Base-by-base conservation (phyloP, 1,140 invertebrate species). In the Myzus persicae region DNA sequence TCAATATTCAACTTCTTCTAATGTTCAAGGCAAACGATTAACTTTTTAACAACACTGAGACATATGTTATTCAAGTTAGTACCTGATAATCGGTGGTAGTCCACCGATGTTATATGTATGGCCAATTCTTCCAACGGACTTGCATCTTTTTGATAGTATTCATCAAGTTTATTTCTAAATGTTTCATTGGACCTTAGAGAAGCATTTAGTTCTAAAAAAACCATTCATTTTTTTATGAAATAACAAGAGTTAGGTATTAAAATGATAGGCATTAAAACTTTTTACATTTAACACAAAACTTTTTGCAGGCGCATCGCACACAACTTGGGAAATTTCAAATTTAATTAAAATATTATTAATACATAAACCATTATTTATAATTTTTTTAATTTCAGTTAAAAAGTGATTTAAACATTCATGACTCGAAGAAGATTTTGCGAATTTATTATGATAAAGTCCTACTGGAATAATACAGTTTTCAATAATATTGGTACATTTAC, bases 211-310 rank as follows among this genome's bases (percentile, higher is more conserved):
- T 59, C 51, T 40, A 90, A 90, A 59, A 54, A 90, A 24, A 38
- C 46, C 89, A 90, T 90, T 40, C 38, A 38, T 40, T 90, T 90
- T 40, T 67, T 90, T 51, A 59, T 59, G 38, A 59, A 90, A 54
- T n/a, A n/a, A n/a, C n/a, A n/a, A n/a, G n/a, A n/a, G n/a, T n/a
- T n/a, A n/a, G n/a, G n/a, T n/a, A n/a, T n/a, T n/a, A n/a, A n/a
- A n/a, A 76, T 91, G 90, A 42, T 91, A 91, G 9, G 54, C 90
- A 42, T 91, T 91, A 54, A 18, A 7, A 31, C 31, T 20, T 76
- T 91, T 91, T 40, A 91, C 54, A 67, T 91, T 91, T 42, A 76
- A n/a, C 24, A 91, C 18, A 91, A 91, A 76, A 59, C 11, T 31
- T n/a, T 91, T 91, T 20, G 90, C 90, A 44, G 54, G 90, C 1